A percentile compares a stretch with the other conserved stretches of the same genome.
Conservation (phyloP, 92 coral and sea anemone species). For the Epizoanthus illoricatus region DNA sequence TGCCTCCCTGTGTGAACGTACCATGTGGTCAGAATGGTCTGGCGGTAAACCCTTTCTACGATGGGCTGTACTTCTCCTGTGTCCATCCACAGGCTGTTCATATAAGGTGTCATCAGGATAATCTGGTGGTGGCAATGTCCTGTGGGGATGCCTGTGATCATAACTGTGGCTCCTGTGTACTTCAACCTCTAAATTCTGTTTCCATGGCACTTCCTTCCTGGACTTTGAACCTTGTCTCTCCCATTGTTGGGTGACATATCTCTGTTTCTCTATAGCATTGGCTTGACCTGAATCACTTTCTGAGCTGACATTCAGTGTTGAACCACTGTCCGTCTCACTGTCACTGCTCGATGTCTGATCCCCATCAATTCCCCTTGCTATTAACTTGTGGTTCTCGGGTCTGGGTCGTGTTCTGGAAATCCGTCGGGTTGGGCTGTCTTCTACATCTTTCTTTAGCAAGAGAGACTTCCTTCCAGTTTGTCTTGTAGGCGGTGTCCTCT, state of each 20-base stretch:
- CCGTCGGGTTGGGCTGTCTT: slow-evolving; percentile 25
- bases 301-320: background rate
- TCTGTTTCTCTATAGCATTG: slow-evolving; percentile 9
- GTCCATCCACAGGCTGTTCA: slow-evolving; percentile 74
- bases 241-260: slow-evolving; percentile 39
- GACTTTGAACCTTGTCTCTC: slow-evolving; percentile 36
- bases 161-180: slow-evolving; percentile 26
- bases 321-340: slow-evolving; percentile 12
- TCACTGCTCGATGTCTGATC: slow-evolving; percentile 40
- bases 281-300: slow-evolving; percentile 38
- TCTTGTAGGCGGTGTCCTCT: slow-evolving; percentile 39
- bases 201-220: slow-evolving; percentile 20
- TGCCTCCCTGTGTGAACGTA: slow-evolving; percentile 85
- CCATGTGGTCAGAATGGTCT: slow-evolving; percentile 61
- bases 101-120: slow-evolving; percentile 59
- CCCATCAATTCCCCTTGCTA: slow-evolving; percentile 89
- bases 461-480: slow-evolving; percentile 28
- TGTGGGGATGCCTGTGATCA: slow-evolving; percentile 45
- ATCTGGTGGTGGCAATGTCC: slow-evolving; percentile 39
- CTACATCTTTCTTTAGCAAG: slow-evolving; percentile 41
- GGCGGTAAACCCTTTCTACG: background rate
- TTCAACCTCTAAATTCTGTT: slow-evolving; percentile 35
- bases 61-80: background rate
- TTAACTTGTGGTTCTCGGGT: slow-evolving; percentile 80
- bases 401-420: slow-evolving; percentile 82